A percentile compares a stretch with the other conserved stretches of the same genome.
Conservation (phyloP, 2,888 invertebrate genomes). For the Pterostichus madidus region DNA sequence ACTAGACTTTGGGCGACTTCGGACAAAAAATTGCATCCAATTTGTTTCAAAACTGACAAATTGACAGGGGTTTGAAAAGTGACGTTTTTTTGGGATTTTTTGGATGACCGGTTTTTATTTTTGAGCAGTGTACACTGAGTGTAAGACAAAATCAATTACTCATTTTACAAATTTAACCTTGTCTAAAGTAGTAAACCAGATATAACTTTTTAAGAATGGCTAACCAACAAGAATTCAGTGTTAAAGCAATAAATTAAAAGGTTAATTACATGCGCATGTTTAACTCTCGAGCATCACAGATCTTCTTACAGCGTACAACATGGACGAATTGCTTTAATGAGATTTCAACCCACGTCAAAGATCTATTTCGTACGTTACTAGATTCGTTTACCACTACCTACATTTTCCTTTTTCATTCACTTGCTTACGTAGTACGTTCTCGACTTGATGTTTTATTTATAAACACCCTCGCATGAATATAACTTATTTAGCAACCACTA, state of each 20-base stretch:
- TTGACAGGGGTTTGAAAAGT: too few species aligned
- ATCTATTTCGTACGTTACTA: slow-evolving; percentile 11
- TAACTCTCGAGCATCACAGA: background rate
- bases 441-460: background rate
- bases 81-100: too few species aligned
- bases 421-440: background rate
- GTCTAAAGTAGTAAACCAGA: too few species aligned
- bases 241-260: slow-evolving; percentile 32
- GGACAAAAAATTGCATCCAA: too few species aligned
- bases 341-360: slow-evolving; percentile 21
- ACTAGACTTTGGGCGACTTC: too few species aligned
- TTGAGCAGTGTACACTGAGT: too few species aligned
- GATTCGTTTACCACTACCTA: background rate
- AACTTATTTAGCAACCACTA: background rate
- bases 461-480: background rate
- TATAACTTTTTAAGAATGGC: too few species aligned
- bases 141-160: too few species aligned
- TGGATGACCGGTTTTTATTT: too few species aligned
- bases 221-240: slow-evolving; percentile 15
- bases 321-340: slow-evolving; percentile 14
- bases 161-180: too few species aligned
- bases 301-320: background rate
- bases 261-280: slow-evolving; percentile 34
- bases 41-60: too few species aligned
- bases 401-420: background rate